Evolutionary conservation across 64 coral and sea anemone genomes (phyloP).

Genomic region (Hydrozoanthus tunicans): DNA sequence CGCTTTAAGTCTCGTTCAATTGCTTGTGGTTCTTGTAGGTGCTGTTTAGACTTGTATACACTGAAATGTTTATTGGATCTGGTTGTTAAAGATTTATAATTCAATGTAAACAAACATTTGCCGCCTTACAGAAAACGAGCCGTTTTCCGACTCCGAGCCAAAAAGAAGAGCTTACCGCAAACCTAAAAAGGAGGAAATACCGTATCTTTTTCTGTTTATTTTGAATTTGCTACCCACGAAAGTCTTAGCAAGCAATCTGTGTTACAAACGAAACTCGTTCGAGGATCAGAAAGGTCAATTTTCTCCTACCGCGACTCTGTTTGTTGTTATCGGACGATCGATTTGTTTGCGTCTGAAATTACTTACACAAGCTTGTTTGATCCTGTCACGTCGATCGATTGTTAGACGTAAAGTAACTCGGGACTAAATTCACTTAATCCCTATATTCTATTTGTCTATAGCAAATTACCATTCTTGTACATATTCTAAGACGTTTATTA

Average conservation of each 20-base stretch:
- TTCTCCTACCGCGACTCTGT: conserved; percentile 47
- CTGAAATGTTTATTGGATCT: conserved; percentile 88
- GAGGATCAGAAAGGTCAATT: conserved; percentile 56
- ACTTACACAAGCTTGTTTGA: conserved; percentile 66
- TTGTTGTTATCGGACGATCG: conserved; percentile 63
- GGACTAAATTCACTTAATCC: conserved; percentile 46
- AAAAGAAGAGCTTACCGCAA: conserved; percentile 37
- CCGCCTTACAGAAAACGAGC: conserved; percentile 36
- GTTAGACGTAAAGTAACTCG: conserved; percentile 26
- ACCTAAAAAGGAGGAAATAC: conserved; percentile 24
- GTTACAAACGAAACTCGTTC: conserved; percentile 20
- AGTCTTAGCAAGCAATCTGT: conserved; percentile 3
- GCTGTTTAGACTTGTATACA: conserved; percentile 81
- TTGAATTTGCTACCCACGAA: conserved; percentile 8
- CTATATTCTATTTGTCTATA: conserved; percentile 37
- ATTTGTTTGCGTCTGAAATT: conserved; percentile 61
- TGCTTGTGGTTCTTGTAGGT: conserved; percentile 66
- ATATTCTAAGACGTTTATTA: conserved; percentile 23
- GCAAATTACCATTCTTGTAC: conserved; percentile 37
- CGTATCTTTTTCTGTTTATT: conserved; percentile 38
- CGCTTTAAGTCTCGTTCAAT: conserved; percentile 66
- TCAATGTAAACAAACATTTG: conserved; percentile 92
- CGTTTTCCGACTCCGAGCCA: conserved; percentile 15
- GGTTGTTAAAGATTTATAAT: conserved; percentile 98
- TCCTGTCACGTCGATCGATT: conserved; percentile 54